Evolutionary conservation across 2,113 vertebrate species (phyloP), one percentile per base, ranked within the genome.

Genomic region (Oncorhynchus clarkii): DNA sequence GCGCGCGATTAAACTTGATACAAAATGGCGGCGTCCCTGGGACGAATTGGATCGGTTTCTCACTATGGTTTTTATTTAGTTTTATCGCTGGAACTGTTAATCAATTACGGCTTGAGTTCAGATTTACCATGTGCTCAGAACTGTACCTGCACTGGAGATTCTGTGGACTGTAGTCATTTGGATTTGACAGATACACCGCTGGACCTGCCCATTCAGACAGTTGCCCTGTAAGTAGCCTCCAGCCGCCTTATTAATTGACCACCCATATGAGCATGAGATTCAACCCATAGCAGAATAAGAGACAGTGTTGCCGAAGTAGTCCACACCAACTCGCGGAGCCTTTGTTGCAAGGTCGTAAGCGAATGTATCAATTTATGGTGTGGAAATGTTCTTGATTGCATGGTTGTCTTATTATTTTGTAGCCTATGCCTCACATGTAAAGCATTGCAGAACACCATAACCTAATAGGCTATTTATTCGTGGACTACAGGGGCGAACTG

Each of bases 21-120:
- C 95, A 97, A 96, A 95, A 98, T 98, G 97, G 96, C 96, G 93
- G 94, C 94, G 89, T 86, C 92, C 80, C 82, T 81, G 90, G 92
- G 93, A 92, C 90, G 85, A 79, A 86, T 88, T 83, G 91, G 94
- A 91, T 90, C 80, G 73, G 80, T 87, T 80, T 89, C 74, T 68
- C 78, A 77, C 71, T 85, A 70, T 87, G 73, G 89, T 70, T 88
- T 93, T 82, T 91, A 90, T 80, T 85, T 91, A 72, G 79, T 93
- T 78, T 80, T 91, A 34, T 81, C 87, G 62, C 13, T 93, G 72
- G 76, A 84, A 86, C 83, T 92, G 74, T 72, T 88, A 0, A 20
- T 66, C 75, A 57, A 72, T 45, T 22, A 16, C 72, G 87, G 87
- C 72, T 71, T 82, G 71, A 67, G 84, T 54, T 87, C 82, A 29